Evolutionary conservation across 2,888 invertebrate species (phyloP).

Genomic region (Dendrolimus pini): DNA sequence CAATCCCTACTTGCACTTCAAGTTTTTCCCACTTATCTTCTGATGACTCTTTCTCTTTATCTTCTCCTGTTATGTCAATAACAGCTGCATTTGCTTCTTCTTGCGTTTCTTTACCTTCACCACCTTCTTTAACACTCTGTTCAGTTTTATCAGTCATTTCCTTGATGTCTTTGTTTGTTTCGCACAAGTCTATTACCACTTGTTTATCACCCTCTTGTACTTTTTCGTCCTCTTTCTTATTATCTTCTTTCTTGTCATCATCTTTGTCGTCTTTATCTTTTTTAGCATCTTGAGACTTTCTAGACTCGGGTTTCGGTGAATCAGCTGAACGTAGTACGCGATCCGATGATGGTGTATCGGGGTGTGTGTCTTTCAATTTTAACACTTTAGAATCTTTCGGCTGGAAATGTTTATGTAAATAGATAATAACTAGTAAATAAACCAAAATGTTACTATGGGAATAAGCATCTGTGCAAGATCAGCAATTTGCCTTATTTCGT

Average conservation of each 20-base stretch:
- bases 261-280: constrained; percentile 18
- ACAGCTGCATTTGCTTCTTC: constrained; percentile 4
- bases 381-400: constrained; percentile 54
- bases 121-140: constrained; percentile 3
- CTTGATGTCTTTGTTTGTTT: background rate
- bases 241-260: constrained; percentile 16
- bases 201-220: constrained; percentile 9
- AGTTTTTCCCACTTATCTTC: constrained; percentile 16
- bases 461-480: too few species aligned
- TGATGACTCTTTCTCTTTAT: constrained; percentile 24
- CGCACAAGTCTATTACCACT: too few species aligned
- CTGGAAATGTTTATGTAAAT: constrained; percentile 28
- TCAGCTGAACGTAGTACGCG: constrained; percentile 54
- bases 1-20: constrained; percentile 38
- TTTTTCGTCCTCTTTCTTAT: constrained; percentile 11
- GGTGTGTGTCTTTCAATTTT: constrained; percentile 40
- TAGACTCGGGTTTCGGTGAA: constrained; percentile 43
- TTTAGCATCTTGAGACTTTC: constrained; percentile 15
- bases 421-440: too few species aligned
- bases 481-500: too few species aligned
- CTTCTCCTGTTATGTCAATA: constrained; percentile 6
- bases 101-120: background rate
- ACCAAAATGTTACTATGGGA: too few species aligned
- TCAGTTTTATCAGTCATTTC: background rate
- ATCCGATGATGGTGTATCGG: constrained; percentile 34